Evolutionary conservation across 2,888 invertebrate species (phyloP).

Genomic region (Mesorhabditis belari): DNA sequence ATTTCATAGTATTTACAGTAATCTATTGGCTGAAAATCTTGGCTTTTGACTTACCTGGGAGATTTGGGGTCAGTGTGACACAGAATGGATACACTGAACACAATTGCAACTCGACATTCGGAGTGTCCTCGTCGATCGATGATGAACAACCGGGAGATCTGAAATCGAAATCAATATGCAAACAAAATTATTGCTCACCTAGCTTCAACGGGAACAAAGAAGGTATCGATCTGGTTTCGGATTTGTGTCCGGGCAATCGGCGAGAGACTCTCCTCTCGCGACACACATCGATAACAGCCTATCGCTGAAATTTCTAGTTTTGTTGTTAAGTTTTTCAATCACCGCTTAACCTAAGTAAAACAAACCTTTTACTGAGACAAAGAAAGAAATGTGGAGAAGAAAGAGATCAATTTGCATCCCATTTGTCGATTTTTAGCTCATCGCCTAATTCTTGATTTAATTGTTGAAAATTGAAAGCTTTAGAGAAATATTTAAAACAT

Average conservation of each 20-base stretch:
- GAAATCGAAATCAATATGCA: background rate
- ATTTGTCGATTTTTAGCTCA: too few species aligned
- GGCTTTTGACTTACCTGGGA: background rate
- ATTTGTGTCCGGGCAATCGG: background rate
- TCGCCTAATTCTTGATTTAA: too few species aligned
- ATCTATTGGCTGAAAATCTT: too few species aligned
- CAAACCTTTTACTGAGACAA: too few species aligned
- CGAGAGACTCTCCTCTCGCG: background rate
- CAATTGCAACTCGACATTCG: background rate
- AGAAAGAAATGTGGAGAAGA: too few species aligned
- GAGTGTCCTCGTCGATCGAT: background rate
- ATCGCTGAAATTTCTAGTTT: background rate
- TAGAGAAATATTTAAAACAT: too few species aligned
- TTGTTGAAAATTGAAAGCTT: too few species aligned
- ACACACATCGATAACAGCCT: background rate
- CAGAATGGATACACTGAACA: background rate
- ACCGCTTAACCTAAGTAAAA: too few species aligned
- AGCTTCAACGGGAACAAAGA: background rate
- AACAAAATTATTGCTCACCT: background rate
- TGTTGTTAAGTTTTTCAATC: too few species aligned
- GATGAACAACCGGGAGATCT: background rate
- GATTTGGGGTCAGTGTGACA: background rate
- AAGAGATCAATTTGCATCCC: too few species aligned
- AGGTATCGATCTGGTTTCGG: background rate
- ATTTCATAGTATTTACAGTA: too few species aligned